These are phyloP conservation scores for Jacana jacana DNA, from an alignment of 2,113 vertebrate species.

Conservation along the genomic window DNA sequence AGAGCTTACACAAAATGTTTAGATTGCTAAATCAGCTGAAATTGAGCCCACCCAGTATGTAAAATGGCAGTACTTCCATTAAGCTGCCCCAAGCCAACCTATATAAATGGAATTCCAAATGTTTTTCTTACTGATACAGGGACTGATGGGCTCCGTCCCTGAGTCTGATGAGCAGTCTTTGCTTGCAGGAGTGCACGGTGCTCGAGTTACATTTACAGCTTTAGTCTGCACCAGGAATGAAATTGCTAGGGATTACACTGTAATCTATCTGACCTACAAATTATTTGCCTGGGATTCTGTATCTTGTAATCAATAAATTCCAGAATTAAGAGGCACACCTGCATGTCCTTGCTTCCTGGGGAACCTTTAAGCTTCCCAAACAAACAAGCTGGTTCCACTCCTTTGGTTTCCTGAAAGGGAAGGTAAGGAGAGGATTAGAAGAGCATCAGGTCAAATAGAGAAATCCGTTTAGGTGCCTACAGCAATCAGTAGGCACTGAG, in stretches of 20 bases:
- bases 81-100: background rate
- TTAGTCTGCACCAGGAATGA: background rate
- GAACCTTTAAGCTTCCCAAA: background rate
- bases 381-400: background rate
- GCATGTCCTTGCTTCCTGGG: background rate
- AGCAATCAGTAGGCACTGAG: background rate
- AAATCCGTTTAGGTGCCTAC: background rate
- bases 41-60: background rate
- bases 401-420: background rate
- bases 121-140: background rate
- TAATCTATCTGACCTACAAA: background rate
- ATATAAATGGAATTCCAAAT: background rate
- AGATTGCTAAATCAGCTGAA: background rate
- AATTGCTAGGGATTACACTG: background rate
- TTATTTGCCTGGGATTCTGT: background rate
- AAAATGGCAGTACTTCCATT: background rate
- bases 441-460: background rate
- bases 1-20: background rate
- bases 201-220: background rate
- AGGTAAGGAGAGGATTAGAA: background rate
- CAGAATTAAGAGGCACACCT: background rate
- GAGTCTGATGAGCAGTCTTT: background rate
- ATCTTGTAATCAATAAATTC: background rate
- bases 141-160: background rate
- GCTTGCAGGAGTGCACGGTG: background rate